Conservation (phyloP, 2,888 invertebrate species). For the Heliothis peltigera region DNA sequence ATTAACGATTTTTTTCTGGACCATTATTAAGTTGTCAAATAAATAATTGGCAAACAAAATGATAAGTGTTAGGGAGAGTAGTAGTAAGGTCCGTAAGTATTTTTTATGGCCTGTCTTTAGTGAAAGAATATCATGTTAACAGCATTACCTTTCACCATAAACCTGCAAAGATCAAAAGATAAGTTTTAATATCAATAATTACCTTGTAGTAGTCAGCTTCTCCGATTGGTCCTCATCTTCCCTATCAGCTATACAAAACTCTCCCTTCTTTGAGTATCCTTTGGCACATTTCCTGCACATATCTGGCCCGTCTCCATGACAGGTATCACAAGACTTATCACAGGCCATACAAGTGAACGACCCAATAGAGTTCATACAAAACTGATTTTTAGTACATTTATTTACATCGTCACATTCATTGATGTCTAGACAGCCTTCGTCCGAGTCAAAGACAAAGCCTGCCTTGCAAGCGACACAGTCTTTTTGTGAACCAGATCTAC, state of each 20-base stretch:
- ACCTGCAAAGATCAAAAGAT: slow-evolving; percentile 29
- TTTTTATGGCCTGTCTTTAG: too few relatives aligned
- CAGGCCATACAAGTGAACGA: slow-evolving; percentile 95
- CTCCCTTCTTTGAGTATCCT: slow-evolving; percentile 93
- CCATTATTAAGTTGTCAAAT: too few relatives aligned
- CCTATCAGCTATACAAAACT: slow-evolving; percentile 93
- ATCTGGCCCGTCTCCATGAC: slow-evolving; percentile 97
- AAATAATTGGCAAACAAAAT: too few relatives aligned
- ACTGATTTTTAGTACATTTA: slow-evolving; percentile 92
- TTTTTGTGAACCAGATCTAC: slow-evolving; percentile 93
- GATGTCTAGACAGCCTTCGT: slow-evolving; percentile 95
- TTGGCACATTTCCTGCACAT: slow-evolving; percentile 95
- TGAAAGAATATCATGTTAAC: too few relatives aligned
- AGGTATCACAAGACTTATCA: slow-evolving; percentile 95
- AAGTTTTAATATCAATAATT: slow-evolving; percentile 41
- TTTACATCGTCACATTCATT: slow-evolving; percentile 93
- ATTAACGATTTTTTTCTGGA: too few relatives aligned
- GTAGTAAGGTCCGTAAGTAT: too few relatives aligned
- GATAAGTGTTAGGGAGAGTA: too few relatives aligned
- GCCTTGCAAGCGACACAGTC: slow-evolving; percentile 90
- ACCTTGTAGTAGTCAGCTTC: slow-evolving; percentile 80
- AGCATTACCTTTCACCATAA: background rate
- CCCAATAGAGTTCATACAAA: slow-evolving; percentile 97
- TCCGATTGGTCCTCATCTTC: slow-evolving; percentile 79
- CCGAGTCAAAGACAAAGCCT: slow-evolving; percentile 94